Evolutionary conservation across 2,113 vertebrate species (phyloP).

Genomic region (Carassius gibelio): DNA sequence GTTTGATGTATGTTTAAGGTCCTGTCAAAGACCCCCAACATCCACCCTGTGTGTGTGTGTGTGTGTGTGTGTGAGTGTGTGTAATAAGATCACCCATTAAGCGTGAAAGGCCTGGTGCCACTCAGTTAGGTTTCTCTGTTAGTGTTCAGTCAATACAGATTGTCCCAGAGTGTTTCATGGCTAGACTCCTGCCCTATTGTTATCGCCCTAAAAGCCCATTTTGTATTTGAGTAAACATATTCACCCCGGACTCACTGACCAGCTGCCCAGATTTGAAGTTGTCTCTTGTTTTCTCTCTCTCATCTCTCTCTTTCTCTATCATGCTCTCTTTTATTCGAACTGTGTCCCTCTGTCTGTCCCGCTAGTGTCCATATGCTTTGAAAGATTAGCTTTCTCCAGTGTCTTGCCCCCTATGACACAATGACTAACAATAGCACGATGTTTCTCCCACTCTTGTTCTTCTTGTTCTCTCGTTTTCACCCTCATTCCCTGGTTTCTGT

Average conservation of each 20-base stretch:
- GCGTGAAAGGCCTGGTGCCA: constrained; percentile 42
- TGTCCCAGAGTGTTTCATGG: constrained; percentile 50
- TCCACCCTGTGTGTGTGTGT: neutral
- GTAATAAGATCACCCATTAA: constrained; percentile 48
- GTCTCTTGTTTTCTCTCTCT: constrained; percentile 54
- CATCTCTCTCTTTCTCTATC: constrained; percentile 45
- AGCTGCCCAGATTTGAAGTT: constrained; percentile 58
- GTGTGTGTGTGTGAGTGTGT: no score
- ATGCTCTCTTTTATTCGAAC: constrained; percentile 42
- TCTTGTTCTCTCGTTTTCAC: constrained; percentile 4
- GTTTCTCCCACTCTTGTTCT: constrained; percentile 35
- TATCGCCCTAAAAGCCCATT: constrained; percentile 47
- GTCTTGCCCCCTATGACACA: constrained; percentile 55
- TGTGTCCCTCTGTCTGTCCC: constrained; percentile 49
- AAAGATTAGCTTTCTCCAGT: constrained; percentile 59
- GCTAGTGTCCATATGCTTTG: constrained; percentile 60
- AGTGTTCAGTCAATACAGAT: constrained; percentile 49
- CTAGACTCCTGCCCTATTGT: constrained; percentile 55
- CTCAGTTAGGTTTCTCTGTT: constrained; percentile 41
- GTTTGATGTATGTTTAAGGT: neutral
- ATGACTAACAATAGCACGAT: constrained; percentile 56
- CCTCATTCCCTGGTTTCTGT: constrained; percentile 15
- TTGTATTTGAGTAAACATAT: constrained; percentile 57
- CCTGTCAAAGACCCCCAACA: neutral
- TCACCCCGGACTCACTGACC: constrained; percentile 54